Conservation (phyloP, 2,888 invertebrate species). For the Cephus pygmeus region DNA sequence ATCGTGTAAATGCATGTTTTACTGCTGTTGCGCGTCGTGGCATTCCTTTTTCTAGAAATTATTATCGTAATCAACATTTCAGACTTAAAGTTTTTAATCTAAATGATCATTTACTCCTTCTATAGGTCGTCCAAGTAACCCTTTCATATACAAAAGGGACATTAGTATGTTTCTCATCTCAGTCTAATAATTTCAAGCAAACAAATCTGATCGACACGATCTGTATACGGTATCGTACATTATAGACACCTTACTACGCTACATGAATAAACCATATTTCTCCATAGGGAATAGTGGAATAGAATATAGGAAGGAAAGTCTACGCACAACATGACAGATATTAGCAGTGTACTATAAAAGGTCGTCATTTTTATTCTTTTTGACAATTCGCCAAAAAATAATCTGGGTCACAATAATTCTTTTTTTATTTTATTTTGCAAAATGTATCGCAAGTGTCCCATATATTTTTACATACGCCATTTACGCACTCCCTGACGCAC, state of each 20-base stretch:
- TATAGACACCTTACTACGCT: neutral
- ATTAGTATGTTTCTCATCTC: neutral
- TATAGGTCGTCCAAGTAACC: neutral
- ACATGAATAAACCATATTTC: neutral
- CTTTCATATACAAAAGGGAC: neutral
- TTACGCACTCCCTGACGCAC: neutral
- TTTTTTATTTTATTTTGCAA: neutral
- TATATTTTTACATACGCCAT: neutral
- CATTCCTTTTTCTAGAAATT: constrained; percentile 39
- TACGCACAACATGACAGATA: constrained; percentile 20
- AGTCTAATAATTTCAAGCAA: neutral
- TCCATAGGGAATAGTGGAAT: neutral
- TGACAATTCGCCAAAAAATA: neutral
- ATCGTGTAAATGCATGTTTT: neutral
- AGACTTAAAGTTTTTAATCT: neutral
- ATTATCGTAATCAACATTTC: constrained; percentile 16
- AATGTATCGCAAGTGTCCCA: neutral
- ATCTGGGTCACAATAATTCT: neutral
- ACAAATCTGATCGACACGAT: neutral
- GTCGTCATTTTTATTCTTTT: neutral
- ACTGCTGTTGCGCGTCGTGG: neutral
- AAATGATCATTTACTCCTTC: neutral
- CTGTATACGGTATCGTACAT: neutral
- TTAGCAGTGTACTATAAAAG: constrained; percentile 26
- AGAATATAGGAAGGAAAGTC: neutral